Evolutionary conservation across 2,888 invertebrate genomes (phyloP), one percentile per base, ranked within the genome.

Genomic region (Psococerastis gibbosa): DNA sequence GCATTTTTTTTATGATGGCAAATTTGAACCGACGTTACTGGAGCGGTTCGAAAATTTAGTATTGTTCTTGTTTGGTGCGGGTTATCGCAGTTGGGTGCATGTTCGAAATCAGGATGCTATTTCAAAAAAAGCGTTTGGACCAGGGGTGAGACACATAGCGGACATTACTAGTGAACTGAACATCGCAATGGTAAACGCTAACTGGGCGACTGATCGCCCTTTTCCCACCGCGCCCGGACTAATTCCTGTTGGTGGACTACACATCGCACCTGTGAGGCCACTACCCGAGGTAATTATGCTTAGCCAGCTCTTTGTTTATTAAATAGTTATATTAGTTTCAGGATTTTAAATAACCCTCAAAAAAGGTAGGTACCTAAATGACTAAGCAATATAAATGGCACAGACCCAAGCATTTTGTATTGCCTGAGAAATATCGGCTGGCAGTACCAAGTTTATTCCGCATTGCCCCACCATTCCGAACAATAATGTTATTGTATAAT

Each of bases 231-330:
- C 33, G 8, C 43, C 43, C 5, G 43, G 33, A 8, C 16, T 43
- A 9, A 43, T 43, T 11, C 32, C 43, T 11, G 13, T 43, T 34
- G 34, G 43, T 11, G 43, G 43, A 2, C 13, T 43, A 9, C 43
- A 43, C 33, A 41, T 43, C 11, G 13, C 31, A n/a, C 13, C 32
- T 11, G 20, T n/a, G 3, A 43, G 34, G n/a, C 5, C 43, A 34
- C 22, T 43, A 34, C 33, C 43, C 6, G 15, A 32, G 35, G 43
- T 35, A 34, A 41, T n/a, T 41, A 17, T 34, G 27, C n/a, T n/a
- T n/a, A n/a, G n/a, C n/a, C n/a, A n/a, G n/a, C n/a, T n/a, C n/a
- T n/a, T n/a, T n/a, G n/a, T n/a, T n/a, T n/a, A n/a, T n/a, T n/a
- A n/a, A n/a, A n/a, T n/a, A n/a, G n/a, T n/a, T n/a, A n/a, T n/a